phyloP scores from a whole-genome alignment of 2,888 invertebrate species.

The Scaptodrosophila latifasciaeformis region DNA sequence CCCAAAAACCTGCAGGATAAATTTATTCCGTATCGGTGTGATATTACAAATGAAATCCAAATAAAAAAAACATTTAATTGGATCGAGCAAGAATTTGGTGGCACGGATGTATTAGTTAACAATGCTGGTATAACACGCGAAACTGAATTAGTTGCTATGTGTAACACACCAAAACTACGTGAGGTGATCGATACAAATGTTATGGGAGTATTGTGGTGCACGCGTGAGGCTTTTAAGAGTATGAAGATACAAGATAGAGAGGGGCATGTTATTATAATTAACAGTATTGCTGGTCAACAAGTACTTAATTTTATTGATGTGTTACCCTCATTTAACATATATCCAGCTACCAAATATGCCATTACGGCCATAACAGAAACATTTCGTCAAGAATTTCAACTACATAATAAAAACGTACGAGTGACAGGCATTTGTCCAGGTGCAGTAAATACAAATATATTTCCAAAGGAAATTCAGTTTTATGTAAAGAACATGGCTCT shows the following conservation, averaged over 20 bases:
- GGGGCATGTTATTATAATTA: constrained; percentile 77
- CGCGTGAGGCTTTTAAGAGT: constrained; percentile 76
- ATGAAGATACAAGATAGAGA: constrained; percentile 75
- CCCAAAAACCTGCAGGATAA: constrained; percentile 56
- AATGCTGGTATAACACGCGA: constrained; percentile 76
- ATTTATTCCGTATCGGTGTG: constrained; percentile 76
- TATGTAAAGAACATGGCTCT: constrained; percentile 71
- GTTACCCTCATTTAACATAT: constrained; percentile 73
- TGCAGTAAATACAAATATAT: constrained; percentile 72
- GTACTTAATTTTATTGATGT: constrained; percentile 71
- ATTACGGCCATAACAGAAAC: constrained; percentile 74
- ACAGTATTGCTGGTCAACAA: constrained; percentile 73
- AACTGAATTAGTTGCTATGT: constrained; percentile 64
- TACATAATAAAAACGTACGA: constrained; percentile 68
- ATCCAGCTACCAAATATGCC: constrained; percentile 74
- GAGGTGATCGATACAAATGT: constrained; percentile 76
- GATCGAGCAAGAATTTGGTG: constrained; percentile 76
- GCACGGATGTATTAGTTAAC: constrained; percentile 78
- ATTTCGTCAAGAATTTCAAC: constrained; percentile 73
- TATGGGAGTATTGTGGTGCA: constrained; percentile 76
- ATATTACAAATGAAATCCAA: constrained; percentile 78
- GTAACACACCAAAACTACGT: constrained; percentile 68
- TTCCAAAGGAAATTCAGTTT: constrained; percentile 71
- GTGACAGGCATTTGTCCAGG: constrained; percentile 73
- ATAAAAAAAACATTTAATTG: constrained; percentile 77